phyloP scores from a whole-genome alignment of 2,888 invertebrate genomes.

The Caenorhabditis sp. region DNA sequence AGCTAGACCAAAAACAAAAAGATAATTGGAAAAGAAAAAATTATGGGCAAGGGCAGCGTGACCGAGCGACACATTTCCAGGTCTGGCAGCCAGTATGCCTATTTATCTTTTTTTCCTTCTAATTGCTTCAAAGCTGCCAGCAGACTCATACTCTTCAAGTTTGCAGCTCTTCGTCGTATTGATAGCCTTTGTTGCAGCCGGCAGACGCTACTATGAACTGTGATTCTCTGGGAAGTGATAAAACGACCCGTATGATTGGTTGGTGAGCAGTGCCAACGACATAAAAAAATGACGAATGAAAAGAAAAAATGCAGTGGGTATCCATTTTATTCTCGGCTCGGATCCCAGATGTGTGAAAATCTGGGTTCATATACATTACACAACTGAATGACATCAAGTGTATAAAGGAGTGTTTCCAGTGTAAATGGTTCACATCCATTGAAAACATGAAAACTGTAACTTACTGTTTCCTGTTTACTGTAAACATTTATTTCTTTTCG shows the following conservation, averaged over 20 bases:
- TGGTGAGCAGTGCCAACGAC: conserved; percentile 1
- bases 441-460: no score
- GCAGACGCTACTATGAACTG: conserved; percentile 22
- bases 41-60: conserved; percentile 19
- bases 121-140: conserved; percentile 46
- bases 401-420: background rate
- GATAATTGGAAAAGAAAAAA: conserved; percentile 45
- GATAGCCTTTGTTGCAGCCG: conserved; percentile 30
- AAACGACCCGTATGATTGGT: conserved; percentile 41
- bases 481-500: no score
- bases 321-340: background rate
- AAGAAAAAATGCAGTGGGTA: background rate
- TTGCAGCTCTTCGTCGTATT: conserved; percentile 17
- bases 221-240: conserved; percentile 45
- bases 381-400: background rate
- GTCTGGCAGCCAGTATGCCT: conserved; percentile 6
- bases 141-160: no score
- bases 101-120: conserved; percentile 48
- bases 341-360: conserved; percentile 30
- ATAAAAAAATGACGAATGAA: conserved; percentile 31
- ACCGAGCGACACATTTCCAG: conserved; percentile 16
- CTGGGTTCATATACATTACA: conserved; percentile 17
- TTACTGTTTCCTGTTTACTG: no score
- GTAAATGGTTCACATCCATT: background rate
- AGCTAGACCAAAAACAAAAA: conserved; percentile 5